These are phyloP conservation scores for Drosophila aff. DNA, from an alignment of 1,140 invertebrate genomes.

Conservation along the genomic window DNA sequence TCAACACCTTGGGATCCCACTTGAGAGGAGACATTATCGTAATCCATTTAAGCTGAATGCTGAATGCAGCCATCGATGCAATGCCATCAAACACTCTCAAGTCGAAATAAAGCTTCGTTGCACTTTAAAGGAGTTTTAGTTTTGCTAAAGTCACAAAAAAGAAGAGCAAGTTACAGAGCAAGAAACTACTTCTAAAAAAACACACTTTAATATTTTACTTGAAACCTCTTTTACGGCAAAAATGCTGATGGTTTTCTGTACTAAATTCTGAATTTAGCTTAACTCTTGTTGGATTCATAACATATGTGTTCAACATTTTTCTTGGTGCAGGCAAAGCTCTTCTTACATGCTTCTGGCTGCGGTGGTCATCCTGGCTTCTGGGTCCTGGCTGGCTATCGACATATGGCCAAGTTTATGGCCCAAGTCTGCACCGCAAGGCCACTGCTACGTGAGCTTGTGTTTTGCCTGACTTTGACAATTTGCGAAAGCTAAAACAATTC, in stretches of 20 bases:
- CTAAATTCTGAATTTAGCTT: background rate
- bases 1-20: constrained; percentile 44
- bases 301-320: background rate
- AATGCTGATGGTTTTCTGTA: background rate
- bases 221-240: background rate
- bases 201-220: too few relatives aligned
- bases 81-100: constrained; percentile 14
- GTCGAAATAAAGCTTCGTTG: constrained; percentile 8
- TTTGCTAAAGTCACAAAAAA: background rate
- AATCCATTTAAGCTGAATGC: constrained; percentile 49
- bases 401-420: constrained; percentile 64
- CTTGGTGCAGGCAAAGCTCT: constrained; percentile 21
- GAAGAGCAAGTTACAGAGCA: background rate
- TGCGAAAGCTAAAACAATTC: constrained; percentile 41
- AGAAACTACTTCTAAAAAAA: background rate
- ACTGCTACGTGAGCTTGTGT: constrained; percentile 42
- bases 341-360: constrained; percentile 23
- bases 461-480: constrained; percentile 48
- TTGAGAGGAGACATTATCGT: constrained; percentile 50
- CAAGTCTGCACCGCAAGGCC: constrained; percentile 39
- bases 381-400: constrained; percentile 47
- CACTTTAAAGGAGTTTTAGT: constrained; percentile 46
- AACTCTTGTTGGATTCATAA: too few relatives aligned
- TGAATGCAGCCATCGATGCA: constrained; percentile 45
- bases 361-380: constrained; percentile 43